Evolutionary conservation across 53 echinoderm and acorn worm genomes (phyloP).

Genomic region (Echinometra lucunter): DNA sequence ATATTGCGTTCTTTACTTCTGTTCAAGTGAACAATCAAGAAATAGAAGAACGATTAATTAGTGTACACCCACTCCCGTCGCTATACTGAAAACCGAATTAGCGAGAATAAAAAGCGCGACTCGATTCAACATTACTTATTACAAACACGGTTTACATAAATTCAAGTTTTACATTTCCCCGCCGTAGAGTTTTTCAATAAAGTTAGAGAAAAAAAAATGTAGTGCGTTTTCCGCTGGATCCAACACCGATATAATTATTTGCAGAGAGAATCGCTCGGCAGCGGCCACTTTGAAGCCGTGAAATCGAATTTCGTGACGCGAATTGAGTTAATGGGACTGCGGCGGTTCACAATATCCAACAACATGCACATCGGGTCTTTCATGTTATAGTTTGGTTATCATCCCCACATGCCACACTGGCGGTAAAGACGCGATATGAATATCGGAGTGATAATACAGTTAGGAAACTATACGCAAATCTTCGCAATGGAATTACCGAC

Average conservation of each 20-base stretch:
- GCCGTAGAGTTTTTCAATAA: neutral
- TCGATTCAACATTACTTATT: slow-evolving; percentile 5
- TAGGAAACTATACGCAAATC: slow-evolving; percentile 29
- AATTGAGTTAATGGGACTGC: slow-evolving; percentile 41
- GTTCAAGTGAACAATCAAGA: neutral
- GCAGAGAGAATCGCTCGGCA: slow-evolving; percentile 6
- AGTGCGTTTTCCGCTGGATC: slow-evolving; percentile 9
- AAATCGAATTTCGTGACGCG: slow-evolving; percentile 59
- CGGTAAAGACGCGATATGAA: neutral
- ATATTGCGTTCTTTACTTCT: too few species aligned
- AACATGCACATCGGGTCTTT: neutral
- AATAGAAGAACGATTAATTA: neutral
- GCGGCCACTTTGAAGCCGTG: slow-evolving; percentile 54
- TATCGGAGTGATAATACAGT: slow-evolving; percentile 14
- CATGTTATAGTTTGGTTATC: slow-evolving; percentile 2
- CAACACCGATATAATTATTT: slow-evolving; percentile 24
- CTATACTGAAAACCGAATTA: neutral
- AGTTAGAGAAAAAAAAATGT: neutral
- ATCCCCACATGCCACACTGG: neutral
- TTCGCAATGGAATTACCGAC: slow-evolving; percentile 55
- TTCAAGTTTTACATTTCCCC: neutral
- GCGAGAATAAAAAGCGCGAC: neutral
- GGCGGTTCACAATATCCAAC: slow-evolving; percentile 22
- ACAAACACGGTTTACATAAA: neutral
- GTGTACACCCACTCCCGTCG: neutral